Percentiles rank a stretch among this genome's conserved stretches.
phyloP scores from a whole-genome alignment of 2,888 invertebrate genomes.

The Phyllotreta striolata region DNA sequence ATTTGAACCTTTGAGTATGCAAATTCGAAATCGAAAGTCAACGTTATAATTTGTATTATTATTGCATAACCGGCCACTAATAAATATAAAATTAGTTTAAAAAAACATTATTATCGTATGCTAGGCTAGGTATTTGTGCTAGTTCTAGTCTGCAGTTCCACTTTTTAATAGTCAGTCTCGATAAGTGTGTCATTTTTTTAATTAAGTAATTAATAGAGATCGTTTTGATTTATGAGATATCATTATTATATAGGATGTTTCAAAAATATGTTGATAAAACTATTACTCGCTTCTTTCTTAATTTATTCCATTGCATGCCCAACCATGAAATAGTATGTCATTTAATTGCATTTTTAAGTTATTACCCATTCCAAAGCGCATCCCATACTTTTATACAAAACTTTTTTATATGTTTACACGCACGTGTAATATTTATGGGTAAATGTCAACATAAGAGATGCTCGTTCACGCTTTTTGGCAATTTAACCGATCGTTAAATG shows the following conservation, averaged over 20 bases:
- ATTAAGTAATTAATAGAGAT: conserved; percentile 2
- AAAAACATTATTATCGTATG: not conserved
- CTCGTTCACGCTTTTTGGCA: conserved; percentile 17
- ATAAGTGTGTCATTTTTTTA: conserved; percentile 14
- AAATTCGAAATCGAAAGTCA: conserved; percentile 9
- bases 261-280: no score
- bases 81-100: conserved; percentile 13
- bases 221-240: conserved; percentile 1
- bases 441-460: conserved; percentile 8
- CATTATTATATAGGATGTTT: no score
- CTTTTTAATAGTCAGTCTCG: not conserved
- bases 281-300: no score
- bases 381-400: not conserved
- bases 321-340: not conserved
- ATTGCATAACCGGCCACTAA: not conserved
- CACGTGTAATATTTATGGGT: not conserved
- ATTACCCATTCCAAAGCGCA: not conserved
- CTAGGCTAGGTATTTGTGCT: conserved; percentile 8
- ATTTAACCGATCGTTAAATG: conserved; percentile 19
- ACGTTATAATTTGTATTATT: conserved; percentile 1
- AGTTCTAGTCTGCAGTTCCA: not conserved
- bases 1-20: conserved; percentile 3
- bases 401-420: not conserved
- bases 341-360: not conserved
- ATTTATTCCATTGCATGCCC: no score